Evolutionary conservation across 1,140 invertebrate species (phyloP), one percentile per base, ranked within the genome.

Genomic region (Laupala kohalensis): DNA sequence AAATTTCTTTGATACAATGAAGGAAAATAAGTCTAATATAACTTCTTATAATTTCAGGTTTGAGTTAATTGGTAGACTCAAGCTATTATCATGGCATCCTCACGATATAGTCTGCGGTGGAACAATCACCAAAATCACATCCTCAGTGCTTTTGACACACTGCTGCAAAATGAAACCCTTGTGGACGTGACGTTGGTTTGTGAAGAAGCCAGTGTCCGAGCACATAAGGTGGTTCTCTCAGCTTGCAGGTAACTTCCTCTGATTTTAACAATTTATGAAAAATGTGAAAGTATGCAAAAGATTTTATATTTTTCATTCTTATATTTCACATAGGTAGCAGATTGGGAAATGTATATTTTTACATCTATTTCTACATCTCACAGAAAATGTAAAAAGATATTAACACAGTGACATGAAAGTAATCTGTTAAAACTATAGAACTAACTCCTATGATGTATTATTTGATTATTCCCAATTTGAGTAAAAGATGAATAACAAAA

Each of bases 151-250:
- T 94, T 96, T 82, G 93, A 94, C 76, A 87, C 89, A 9, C 83
- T 95, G 64, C 83, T 95, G 66, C 89, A 93, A 76, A 89, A 89
- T 24, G 93, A 94, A 80, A 87, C 89, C 4, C 86, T 95, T 64
- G 93, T 95, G 64, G 93, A 95, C 78, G 92, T 95, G 68, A 95
- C 93, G 2, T 84, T 96, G 63, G 91, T 94, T 26, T 95, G 93
- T 78, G 88, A 92, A 37, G 91, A 94, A 78, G 86, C 87, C 64
- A 88, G 74, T 64, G 87, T 94, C 71, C 87, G 89, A 75, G 92
- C 93, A 12, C 93, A 96, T 82, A 95, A 94, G 81, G 92, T 96
- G 73, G 90, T 96, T 28, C 86, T 96, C 5, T 93, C 92, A 76
- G 92, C 92, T 29, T 95, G 92, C 85, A 88, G 86, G 84, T 86